These are phyloP conservation scores for Caenorhabditis virilis DNA, from an alignment of 2,888 invertebrate species.

Conservation along the genomic window DNA sequence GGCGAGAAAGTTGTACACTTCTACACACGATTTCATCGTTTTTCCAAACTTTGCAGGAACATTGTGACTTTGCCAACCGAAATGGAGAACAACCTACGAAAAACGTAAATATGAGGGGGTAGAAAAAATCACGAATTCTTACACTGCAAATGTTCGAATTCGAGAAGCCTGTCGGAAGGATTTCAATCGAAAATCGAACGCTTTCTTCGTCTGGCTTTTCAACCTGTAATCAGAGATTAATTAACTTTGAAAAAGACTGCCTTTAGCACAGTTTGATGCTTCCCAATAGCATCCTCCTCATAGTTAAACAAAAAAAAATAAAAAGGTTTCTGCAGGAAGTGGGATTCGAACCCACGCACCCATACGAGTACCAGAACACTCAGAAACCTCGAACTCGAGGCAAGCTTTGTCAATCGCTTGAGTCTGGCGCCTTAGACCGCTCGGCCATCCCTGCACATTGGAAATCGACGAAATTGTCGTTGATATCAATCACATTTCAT, in stretches of 20 bases:
- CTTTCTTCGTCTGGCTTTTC: conserved; percentile 29
- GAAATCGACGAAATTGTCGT: too few relatives aligned
- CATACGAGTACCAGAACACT: conserved; percentile 57
- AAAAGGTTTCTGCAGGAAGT: conserved; percentile 40
- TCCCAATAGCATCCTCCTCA: too few relatives aligned
- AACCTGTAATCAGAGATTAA: too few relatives aligned
- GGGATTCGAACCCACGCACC: conserved; percentile 61
- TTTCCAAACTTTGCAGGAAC: conserved; percentile 30
- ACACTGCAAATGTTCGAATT: conserved; percentile 21
- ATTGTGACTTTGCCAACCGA: conserved; percentile 21
- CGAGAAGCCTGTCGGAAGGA: conserved; percentile 28
- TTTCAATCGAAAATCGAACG: conserved; percentile 17
- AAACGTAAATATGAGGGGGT: too few relatives aligned
- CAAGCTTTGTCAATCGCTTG: conserved; percentile 52
- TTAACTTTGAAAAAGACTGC: too few relatives aligned
- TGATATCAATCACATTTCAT: too few relatives aligned
- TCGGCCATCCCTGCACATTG: conserved; percentile 66
- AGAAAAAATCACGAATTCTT: too few relatives aligned
- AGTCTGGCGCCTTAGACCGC: conserved; percentile 71
- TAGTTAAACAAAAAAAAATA: background rate
- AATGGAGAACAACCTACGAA: conserved; percentile 10
- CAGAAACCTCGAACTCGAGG: background rate
- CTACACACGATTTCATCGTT: conserved; percentile 25
- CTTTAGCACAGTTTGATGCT: background rate
- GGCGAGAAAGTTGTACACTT: conserved; percentile 28